Percentiles rank a stretch among this genome's conserved stretches.
Evolutionary conservation across 2,888 invertebrate genomes (phyloP).

Genomic region (Leistus spinibarbis): DNA sequence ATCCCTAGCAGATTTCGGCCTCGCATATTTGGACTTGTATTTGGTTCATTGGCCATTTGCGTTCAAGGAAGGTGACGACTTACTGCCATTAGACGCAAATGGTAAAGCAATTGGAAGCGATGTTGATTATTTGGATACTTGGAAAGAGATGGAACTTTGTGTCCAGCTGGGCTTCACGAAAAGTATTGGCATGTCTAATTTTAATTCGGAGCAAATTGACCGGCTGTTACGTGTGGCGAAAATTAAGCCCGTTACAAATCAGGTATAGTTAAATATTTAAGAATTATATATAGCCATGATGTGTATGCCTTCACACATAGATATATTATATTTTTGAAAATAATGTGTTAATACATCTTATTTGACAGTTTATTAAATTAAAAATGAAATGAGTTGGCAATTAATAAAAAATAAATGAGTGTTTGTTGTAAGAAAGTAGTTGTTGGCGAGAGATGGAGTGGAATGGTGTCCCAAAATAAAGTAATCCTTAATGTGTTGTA

Average conservation of each 20-base stretch:
- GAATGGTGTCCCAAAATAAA: constrained; percentile 48
- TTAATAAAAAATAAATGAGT: background rate
- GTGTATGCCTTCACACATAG: too few species aligned
- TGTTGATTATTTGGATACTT: constrained; percentile 66
- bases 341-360: too few species aligned
- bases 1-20: constrained; percentile 58
- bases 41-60: constrained; percentile 68
- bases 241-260: constrained; percentile 62
- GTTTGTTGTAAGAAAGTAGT: constrained; percentile 54
- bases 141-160: constrained; percentile 67
- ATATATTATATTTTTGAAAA: too few species aligned
- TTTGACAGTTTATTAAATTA: too few species aligned
- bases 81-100: constrained; percentile 9
- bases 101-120: constrained; percentile 52
- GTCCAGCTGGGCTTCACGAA: constrained; percentile 63
- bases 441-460: constrained; percentile 53
- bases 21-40: constrained; percentile 65
- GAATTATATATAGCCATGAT: background rate
- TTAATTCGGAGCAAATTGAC: constrained; percentile 67
- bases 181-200: constrained; percentile 72
- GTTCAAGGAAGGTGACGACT: constrained; percentile 46
- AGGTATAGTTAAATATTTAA: constrained; percentile 52
- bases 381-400: too few species aligned
- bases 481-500: background rate
- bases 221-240: constrained; percentile 61